A percentile compares a stretch with the other conserved stretches of the same genome.
Evolutionary conservation across 1,140 invertebrate genomes (phyloP).

Genomic region (Ptiloglossa arizonensis): DNA sequence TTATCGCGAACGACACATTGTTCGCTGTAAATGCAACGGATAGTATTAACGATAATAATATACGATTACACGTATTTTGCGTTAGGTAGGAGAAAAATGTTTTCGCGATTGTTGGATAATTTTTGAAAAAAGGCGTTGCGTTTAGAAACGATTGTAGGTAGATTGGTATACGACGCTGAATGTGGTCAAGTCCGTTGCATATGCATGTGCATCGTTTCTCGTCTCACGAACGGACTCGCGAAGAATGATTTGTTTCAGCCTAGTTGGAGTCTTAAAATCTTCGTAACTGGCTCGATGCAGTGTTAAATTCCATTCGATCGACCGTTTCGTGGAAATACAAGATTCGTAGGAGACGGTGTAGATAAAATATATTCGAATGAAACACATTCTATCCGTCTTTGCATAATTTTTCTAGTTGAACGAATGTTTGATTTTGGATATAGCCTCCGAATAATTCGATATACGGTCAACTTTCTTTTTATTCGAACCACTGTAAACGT

Average conservation of each 20-base stretch:
- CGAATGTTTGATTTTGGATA: background rate
- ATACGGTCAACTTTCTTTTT: background rate
- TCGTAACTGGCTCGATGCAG: background rate
- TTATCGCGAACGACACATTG: background rate
- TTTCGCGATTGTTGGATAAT: no score
- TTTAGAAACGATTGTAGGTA: no score
- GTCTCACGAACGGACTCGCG: no score
- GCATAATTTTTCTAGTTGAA: background rate
- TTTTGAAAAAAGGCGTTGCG: background rate
- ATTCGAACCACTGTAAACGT: background rate
- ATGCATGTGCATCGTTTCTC: no score
- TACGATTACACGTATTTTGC: background rate
- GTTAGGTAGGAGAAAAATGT: background rate
- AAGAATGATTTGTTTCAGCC: background rate
- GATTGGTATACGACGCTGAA: no score
- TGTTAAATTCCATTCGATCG: background rate
- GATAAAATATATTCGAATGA: background rate
- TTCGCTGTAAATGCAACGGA: no score
- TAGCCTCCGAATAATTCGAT: background rate
- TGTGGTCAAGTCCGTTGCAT: no score
- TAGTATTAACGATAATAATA: no score
- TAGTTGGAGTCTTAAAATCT: background rate
- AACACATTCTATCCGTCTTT: no score
- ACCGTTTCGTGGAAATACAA: no score
- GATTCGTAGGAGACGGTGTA: no score